These are phyloP conservation scores for Falco peregrinus DNA, from an alignment of 2,797 vertebrate species.

Conservation along the genomic window DNA sequence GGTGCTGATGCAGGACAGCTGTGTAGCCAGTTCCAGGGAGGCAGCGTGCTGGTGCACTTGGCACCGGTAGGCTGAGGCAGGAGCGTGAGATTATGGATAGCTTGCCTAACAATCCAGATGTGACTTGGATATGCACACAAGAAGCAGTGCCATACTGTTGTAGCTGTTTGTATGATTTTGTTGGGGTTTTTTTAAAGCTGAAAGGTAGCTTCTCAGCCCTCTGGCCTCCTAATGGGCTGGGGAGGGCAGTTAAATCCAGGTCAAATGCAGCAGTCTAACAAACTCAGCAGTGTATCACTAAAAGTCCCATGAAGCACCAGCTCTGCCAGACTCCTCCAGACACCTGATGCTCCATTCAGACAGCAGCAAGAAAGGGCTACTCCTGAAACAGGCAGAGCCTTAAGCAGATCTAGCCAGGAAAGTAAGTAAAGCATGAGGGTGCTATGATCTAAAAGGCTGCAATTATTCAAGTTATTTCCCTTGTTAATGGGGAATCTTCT, in stretches of 20 bases:
- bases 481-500: neutral
- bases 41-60: fast-evolving
- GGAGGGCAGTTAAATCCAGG: neutral
- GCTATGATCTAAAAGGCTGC: neutral
- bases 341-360: neutral
- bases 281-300: neutral
- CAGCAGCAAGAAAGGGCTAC: neutral
- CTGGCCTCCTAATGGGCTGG: neutral
- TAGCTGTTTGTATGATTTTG: neutral
- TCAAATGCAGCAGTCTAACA: neutral
- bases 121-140: neutral
- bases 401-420: neutral
- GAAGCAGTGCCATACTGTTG: neutral
- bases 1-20: neutral
- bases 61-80: neutral
- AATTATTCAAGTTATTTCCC: neutral
- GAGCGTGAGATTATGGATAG: neutral
- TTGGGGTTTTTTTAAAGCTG: neutral
- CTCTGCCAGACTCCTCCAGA: neutral
- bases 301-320: neutral
- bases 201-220: neutral
- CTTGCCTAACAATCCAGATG: neutral
- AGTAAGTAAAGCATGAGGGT: neutral
- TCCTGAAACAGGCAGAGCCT: neutral
- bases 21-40: neutral